These are phyloP conservation scores for Colius striatus DNA, from an alignment of 2,113 vertebrate species.

Conservation along the genomic window DNA sequence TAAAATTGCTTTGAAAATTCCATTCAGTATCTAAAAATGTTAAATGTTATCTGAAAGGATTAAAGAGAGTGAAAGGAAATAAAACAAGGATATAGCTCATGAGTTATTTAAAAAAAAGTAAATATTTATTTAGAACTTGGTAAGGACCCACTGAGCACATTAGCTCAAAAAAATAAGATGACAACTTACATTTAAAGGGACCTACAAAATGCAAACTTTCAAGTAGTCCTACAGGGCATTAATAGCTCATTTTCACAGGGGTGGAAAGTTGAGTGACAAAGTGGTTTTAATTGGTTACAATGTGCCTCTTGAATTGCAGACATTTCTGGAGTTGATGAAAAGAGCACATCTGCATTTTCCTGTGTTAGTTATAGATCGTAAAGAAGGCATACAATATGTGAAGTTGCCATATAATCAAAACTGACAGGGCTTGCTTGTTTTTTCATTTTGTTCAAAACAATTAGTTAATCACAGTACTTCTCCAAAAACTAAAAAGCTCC, in stretches of 20 bases:
- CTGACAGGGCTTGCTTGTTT: background rate
- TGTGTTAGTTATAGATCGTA: background rate
- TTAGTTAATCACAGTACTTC: background rate
- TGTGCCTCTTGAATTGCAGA: background rate
- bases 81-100: background rate
- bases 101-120: background rate
- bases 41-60: background rate
- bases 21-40: background rate
- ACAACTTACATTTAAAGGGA: background rate
- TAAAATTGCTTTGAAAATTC: background rate
- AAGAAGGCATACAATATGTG: background rate
- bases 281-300: background rate
- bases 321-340: background rate
- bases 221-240: background rate
- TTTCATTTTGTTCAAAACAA: background rate
- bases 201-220: background rate
- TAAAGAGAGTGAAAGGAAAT: background rate
- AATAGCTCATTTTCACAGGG: background rate
- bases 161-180: background rate
- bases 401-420: background rate
- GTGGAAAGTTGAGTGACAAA: background rate
- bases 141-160: background rate
- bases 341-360: background rate
- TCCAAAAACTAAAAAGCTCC: background rate
- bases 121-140: background rate